Evolutionary conservation across 2,113 vertebrate species (phyloP), one percentile per base, ranked within the genome.

Genomic region (Rhynchopsitta pachyrhyncha): DNA sequence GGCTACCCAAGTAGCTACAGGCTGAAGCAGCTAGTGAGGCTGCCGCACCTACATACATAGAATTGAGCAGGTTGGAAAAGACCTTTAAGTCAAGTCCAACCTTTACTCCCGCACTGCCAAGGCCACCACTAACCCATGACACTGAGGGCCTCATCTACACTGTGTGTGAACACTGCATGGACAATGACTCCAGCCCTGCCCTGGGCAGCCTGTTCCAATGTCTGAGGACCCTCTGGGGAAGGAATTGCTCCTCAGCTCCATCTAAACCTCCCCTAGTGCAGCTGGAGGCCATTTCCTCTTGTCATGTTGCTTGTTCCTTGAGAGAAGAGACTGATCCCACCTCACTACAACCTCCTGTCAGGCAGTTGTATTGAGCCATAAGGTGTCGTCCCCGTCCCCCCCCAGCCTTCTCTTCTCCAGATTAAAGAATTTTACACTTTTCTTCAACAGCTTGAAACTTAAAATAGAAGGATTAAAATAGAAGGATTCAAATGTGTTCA

Each of bases 401-500:
- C 13, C 1, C 1, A 35, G 33, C 9, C 33, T 23, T 59, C 53
- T 33, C 19, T 57, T 57, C 22, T 35, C 33, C 57, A 35, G 22
- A 22, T 10, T 59, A 35, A 59, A 59, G 33, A 59, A 35, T 24
- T 35, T 59, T 35, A n/a, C 8, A 29, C 20, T 50, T 27, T 60
- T 39, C 70, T 50, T 78, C 77, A 82, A 52, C 8, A 89, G 70
- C 59, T 17, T 50, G 69, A 66, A 78, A 76, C 67, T 82, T 35
- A 74, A 93, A 90, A 88, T 50, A 69, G 86, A 82, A 87, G 15
- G 47, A 83, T 47, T 60, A 49, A 83, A 92, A 82, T 28, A 27
- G 86, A 82, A 87, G 15, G 50, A 83, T 47, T 60, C 42, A 83
- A 92, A 82, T 42, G 24, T 4, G 47, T 23, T 66, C 10, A 7